These are phyloP conservation scores for Drosophila yakuba DNA, from an alignment of 1,140 invertebrate species.

Conservation along the genomic window DNA sequence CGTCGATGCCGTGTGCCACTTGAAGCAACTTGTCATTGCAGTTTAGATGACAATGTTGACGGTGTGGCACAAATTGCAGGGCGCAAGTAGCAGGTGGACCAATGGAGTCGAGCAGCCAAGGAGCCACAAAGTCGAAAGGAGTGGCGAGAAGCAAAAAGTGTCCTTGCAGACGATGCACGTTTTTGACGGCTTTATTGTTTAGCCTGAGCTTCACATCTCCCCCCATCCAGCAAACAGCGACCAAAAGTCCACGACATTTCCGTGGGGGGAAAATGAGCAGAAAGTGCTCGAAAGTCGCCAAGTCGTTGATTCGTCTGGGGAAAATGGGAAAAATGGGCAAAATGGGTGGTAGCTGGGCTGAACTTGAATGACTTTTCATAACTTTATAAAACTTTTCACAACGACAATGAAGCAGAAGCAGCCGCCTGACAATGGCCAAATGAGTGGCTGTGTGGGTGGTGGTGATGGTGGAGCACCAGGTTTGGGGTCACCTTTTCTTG, in stretches of 20 bases:
- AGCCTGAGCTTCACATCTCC: slow-evolving; percentile 14
- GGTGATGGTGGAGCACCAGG: background rate
- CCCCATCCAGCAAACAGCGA: background rate
- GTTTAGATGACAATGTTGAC: slow-evolving; percentile 50
- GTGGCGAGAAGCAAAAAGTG: slow-evolving; percentile 22
- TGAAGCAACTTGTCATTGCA: slow-evolving; percentile 36
- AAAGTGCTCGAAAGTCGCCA: slow-evolving; percentile 78
- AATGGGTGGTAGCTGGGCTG: slow-evolving; percentile 3
- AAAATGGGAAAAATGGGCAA: background rate
- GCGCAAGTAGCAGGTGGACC: slow-evolving; percentile 20
- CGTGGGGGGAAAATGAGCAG: slow-evolving; percentile 61
- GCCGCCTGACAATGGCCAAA: slow-evolving; percentile 70
- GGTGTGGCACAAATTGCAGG: slow-evolving; percentile 4
- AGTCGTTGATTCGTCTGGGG: slow-evolving; percentile 35
- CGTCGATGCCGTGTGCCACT: background rate
- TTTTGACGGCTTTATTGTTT: slow-evolving; percentile 77
- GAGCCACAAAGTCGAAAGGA: background rate
- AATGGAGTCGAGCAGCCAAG: background rate
- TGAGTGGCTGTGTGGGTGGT: slow-evolving; percentile 32
- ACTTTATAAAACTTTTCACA: slow-evolving; percentile 43
- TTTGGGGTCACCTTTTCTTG: slow-evolving; percentile 50
- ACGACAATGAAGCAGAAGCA: slow-evolving; percentile 58
- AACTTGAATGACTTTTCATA: slow-evolving; percentile 82
- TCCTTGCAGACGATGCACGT: slow-evolving; percentile 65
- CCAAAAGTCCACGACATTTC: slow-evolving; percentile 1